These are phyloP conservation scores for Goniozus legneri DNA, from an alignment of 1,140 invertebrate genomes.

Conservation along the genomic window DNA sequence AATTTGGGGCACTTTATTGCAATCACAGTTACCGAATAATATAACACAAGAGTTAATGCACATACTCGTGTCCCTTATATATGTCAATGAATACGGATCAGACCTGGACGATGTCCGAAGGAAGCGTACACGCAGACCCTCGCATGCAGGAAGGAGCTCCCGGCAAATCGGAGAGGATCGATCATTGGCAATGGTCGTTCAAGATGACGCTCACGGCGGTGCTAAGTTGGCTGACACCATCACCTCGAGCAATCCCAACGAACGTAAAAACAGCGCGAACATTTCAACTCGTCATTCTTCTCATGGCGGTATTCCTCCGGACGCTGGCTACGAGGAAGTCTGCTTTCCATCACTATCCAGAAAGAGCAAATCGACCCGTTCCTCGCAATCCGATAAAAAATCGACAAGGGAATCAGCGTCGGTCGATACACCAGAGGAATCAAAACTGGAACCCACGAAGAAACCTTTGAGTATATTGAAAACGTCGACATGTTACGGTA, in stretches of 20 bases:
- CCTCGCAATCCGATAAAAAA: background rate
- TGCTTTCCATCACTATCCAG: conserved; percentile 19
- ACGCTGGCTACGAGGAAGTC: conserved; percentile 45
- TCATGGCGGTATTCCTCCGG: conserved; percentile 33
- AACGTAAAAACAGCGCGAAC: conserved; percentile 8
- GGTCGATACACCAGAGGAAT: background rate
- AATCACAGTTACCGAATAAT: no score
- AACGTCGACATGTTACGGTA: conserved; percentile 22
- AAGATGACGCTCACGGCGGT: background rate
- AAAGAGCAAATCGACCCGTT: conserved; percentile 8
- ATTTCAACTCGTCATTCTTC: background rate
- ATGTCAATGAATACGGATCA: conserved; percentile 37
- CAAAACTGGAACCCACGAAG: conserved; percentile 14
- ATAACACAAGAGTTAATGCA: no score
- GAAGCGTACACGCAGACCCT: conserved; percentile 48
- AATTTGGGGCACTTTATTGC: no score
- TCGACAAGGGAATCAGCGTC: background rate
- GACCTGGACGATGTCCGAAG: conserved; percentile 51
- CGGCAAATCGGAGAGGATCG: conserved; percentile 37
- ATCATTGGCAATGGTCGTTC: conserved; percentile 6
- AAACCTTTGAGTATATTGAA: conserved; percentile 43
- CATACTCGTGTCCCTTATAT: conserved; percentile 35
- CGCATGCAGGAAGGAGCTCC: conserved; percentile 47
- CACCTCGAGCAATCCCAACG: conserved; percentile 4
- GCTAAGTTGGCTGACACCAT: background rate